Base-by-base conservation (phyloP, 2,113 vertebrate genomes). In the Lynx canadensis region DNA sequence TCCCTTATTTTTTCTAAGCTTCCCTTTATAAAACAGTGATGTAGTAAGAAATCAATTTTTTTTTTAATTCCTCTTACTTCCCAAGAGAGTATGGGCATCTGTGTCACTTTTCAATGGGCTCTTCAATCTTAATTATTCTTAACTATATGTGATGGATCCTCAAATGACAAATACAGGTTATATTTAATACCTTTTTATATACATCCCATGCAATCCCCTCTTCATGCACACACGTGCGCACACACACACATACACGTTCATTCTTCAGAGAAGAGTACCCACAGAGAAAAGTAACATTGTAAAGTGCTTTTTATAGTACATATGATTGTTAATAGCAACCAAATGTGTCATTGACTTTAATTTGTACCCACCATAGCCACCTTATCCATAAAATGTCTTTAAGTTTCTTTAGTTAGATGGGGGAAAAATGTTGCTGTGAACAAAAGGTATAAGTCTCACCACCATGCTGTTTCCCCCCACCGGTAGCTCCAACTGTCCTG, bases 121-220 rank as follows among this genome's bases (percentile, higher is more conserved):
- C 89, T 83, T 93, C 63, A 74, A 15, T 87, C 73, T 94, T 96
- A 92, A 96, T 97, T 94, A 69, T 69, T 85, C 33, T 96, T 89
- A 48, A 85, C n/a, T 86, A 0, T 84, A 93, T 41, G 21, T 29
- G 4, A 50, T 91, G 27, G 63, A 84, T 90, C 38, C 52, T 93
- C 36, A 95, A 48, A 86, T 91, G 48, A 86, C 25, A 89, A 89
- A 57, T 45, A 12, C 12, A 48, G 52, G 14, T 73, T 97, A 95
- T 89, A 83, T 97, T 97, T 95, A 92, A 66, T 74, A 73, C 36
- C 27, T 57, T 82, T 76, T 74, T 69, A 33, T 76, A 73, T 79
- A 55, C 14, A 91, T 81, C n/a, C 48, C 90, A 79, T 45, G 31
- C 19, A 63, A 31, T 4, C 7, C 23, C 27, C 15, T 88, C 50